phyloP scores from a whole-genome alignment of 92 coral and sea anemone species.

The Porites rus region DNA sequence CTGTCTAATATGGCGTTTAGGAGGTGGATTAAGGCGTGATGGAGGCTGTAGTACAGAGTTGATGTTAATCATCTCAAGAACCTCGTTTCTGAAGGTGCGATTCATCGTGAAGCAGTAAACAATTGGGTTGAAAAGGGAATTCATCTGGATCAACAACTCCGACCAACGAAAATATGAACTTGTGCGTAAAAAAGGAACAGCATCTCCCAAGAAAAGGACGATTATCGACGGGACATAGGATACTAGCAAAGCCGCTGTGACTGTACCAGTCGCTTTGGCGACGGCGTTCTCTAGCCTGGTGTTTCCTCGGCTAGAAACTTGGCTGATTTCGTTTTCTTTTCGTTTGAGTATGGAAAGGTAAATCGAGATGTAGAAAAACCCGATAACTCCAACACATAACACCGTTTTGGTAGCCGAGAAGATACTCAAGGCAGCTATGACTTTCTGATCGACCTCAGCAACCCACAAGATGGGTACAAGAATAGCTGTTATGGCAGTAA shows the following conservation, averaged over 20 bases:
- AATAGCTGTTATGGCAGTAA: not conserved
- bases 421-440: not conserved
- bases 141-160: conserved; percentile 19
- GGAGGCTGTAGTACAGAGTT: not conserved
- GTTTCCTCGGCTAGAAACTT: not conserved
- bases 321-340: not conserved
- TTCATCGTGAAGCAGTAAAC: conserved; percentile 25
- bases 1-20: not conserved
- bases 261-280: not conserved
- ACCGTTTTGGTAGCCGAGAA: not conserved
- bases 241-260: not conserved
- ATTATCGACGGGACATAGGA: conserved; percentile 5
- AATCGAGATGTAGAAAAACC: conserved; percentile 9
- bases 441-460: not conserved
- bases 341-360: not conserved
- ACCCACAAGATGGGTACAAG: not conserved
- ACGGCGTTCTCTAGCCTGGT: conserved; percentile 8
- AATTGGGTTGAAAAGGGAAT: conserved; percentile 14
- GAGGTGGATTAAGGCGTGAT: not conserved
- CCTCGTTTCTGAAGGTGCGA: conserved; percentile 14
- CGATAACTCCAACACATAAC: conserved; percentile 8
- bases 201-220: not conserved
- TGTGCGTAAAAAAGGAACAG: not conserved
- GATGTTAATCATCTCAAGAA: conserved; percentile 1
- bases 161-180: conserved; percentile 44